Base-by-base conservation (phyloP, 2,888 invertebrate genomes). In the Agrotis segetum region DNA sequence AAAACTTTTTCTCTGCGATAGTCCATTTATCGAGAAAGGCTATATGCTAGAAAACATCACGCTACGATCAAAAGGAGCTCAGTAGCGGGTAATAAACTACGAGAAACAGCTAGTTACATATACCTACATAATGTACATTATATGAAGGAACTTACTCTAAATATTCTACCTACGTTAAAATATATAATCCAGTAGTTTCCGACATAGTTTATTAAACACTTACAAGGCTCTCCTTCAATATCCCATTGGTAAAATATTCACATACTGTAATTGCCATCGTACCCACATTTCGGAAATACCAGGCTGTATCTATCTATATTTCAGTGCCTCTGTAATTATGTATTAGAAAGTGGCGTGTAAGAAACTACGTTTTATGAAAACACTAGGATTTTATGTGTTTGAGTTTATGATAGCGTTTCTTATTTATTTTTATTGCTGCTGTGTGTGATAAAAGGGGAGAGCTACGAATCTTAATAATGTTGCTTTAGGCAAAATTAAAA, bases 161-260 rank as follows among this genome's bases (percentile, higher is more conserved):
- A 34, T 34, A 34, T 34, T 34, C 34, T 34, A 34, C 34, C 34
- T 34, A 34, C 34, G 34, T 5, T 34, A 7, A 34, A 34, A 34
- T 34, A 34, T 7, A 34, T 34, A 34, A 40, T 40, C 19, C 44
- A 52, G 49, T 49, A n/a, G 19, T 34, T 72, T n/a, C 11, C 14
- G 16, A n/a, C 65, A 66, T 52, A 49, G 56, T 56, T 65, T 56
- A 65, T 65, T 67, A 53, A 79, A 61, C 40, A 66, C 46, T 34
- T 40, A 64, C 19, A 49, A 60, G 50, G 34, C 50, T 34, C 64
- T 71, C 52, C 56, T 63, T 72, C 77, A 53, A 65, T 69, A 67
- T 24, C 46, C 62, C 55, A 81, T 63, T 46, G 65, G 72, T 79
- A 77, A 79, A 79, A 79, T 79, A 79, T 79, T 79, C 56, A 79